Evolutionary conservation across 1,140 invertebrate species (phyloP).

Genomic region (Amyelois transitella): DNA sequence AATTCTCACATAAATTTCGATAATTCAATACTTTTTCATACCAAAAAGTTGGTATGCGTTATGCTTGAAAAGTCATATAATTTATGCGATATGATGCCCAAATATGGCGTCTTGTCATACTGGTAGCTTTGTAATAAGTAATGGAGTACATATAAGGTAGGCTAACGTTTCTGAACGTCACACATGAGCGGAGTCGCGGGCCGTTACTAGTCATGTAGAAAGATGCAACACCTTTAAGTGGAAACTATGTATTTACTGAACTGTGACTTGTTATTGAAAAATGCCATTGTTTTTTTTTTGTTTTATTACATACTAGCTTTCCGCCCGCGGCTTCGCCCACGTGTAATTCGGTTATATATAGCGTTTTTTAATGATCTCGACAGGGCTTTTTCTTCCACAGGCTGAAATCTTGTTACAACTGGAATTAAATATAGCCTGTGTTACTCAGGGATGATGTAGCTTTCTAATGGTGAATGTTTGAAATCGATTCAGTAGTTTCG

Average conservation of each 20-base stretch:
- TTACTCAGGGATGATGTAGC: too few species aligned
- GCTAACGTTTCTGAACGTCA: background rate
- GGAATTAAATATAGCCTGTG: too few species aligned
- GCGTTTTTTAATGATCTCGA: too few species aligned
- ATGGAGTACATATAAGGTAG: background rate
- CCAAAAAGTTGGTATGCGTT: background rate
- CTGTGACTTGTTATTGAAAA: background rate
- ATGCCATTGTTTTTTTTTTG: background rate
- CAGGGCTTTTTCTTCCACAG: too few species aligned
- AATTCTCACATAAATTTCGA: slow-evolving; percentile 2
- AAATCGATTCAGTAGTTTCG: too few species aligned
- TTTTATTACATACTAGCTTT: background rate
- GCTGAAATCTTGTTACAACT: too few species aligned
- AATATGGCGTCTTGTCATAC: background rate
- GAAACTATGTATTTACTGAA: background rate
- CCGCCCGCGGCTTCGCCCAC: too few species aligned
- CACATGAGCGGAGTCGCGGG: background rate
- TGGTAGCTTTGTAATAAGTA: background rate
- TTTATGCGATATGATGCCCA: background rate
- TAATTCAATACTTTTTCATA: background rate
- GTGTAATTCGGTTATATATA: too few species aligned
- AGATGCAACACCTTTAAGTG: background rate
- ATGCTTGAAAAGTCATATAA: background rate
- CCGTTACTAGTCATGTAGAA: background rate
- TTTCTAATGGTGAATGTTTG: too few species aligned